Evolutionary conservation across 2,888 invertebrate species (phyloP).

Genomic region (Fragum whitleyi): DNA sequence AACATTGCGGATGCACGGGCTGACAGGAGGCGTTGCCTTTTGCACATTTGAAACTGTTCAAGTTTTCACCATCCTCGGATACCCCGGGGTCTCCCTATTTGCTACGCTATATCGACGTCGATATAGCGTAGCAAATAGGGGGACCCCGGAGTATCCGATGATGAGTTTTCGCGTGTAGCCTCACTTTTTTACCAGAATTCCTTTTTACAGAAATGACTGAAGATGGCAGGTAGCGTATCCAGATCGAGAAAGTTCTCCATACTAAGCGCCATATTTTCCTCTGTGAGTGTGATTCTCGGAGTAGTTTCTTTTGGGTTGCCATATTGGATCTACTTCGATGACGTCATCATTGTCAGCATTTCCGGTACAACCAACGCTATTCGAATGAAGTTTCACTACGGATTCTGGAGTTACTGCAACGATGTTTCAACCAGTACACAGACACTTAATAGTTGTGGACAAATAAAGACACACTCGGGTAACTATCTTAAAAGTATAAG

Average conservation of each 20-base stretch:
- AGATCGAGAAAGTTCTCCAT: neutral
- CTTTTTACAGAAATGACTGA: too few species aligned
- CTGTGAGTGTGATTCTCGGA: conserved; percentile 27
- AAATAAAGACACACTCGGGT: conserved; percentile 47
- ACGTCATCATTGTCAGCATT: conserved; percentile 20
- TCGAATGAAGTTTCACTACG: conserved; percentile 38
- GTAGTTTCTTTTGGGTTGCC: conserved; percentile 47
- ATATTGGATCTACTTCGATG: conserved; percentile 50
- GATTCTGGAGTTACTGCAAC: conserved; percentile 54
- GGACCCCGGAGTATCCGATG: too few species aligned
- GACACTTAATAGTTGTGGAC: conserved; percentile 28
- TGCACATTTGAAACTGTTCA: too few species aligned
- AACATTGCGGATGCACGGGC: too few species aligned
- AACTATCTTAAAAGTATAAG: too few species aligned
- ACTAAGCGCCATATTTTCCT: conserved; percentile 3
- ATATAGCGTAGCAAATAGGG: too few species aligned
- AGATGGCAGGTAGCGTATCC: neutral
- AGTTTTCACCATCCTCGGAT: too few species aligned
- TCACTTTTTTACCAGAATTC: too few species aligned
- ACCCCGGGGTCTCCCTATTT: too few species aligned
- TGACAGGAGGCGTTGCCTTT: too few species aligned
- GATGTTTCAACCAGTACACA: conserved; percentile 18
- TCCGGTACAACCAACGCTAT: conserved; percentile 23
- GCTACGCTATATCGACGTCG: too few species aligned
- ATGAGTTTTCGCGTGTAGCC: too few species aligned